These are phyloP conservation scores for Phymatocera aterrima DNA, from an alignment of 2,888 invertebrate genomes.

Conservation along the genomic window DNA sequence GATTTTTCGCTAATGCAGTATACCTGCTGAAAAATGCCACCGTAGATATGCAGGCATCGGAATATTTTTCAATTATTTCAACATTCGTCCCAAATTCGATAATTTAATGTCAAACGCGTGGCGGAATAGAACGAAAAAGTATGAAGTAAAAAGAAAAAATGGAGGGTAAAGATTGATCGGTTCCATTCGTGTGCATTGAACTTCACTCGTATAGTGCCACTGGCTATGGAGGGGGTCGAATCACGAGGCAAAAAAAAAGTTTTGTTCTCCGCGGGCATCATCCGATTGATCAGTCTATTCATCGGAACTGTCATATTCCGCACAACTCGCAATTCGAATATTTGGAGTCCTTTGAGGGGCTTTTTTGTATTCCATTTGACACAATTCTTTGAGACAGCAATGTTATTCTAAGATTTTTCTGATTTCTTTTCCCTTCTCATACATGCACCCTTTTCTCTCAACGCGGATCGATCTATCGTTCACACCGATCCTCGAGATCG, in stretches of 20 bases:
- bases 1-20: too few species aligned
- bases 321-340: background rate
- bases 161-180: background rate
- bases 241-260: conserved; percentile 18
- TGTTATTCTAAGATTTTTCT: too few species aligned
- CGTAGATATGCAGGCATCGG: too few species aligned
- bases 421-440: background rate
- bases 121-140: too few species aligned
- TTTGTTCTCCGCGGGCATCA: conserved; percentile 11
- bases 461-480: background rate
- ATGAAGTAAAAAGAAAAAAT: too few species aligned
- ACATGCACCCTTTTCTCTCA: background rate
- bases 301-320: conserved; percentile 2
- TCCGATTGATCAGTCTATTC: conserved; percentile 19
- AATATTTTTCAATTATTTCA: background rate
- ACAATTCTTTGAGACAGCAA: too few species aligned
- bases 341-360: background rate
- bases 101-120: background rate
- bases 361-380: background rate
- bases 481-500: too few species aligned
- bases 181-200: conserved; percentile 7
- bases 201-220: background rate
- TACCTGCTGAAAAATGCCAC: too few species aligned
- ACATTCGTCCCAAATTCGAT: background rate
- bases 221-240: background rate